Evolutionary conservation across 1,140 invertebrate genomes (phyloP).

Genomic region (Saccostrea glomerata): DNA sequence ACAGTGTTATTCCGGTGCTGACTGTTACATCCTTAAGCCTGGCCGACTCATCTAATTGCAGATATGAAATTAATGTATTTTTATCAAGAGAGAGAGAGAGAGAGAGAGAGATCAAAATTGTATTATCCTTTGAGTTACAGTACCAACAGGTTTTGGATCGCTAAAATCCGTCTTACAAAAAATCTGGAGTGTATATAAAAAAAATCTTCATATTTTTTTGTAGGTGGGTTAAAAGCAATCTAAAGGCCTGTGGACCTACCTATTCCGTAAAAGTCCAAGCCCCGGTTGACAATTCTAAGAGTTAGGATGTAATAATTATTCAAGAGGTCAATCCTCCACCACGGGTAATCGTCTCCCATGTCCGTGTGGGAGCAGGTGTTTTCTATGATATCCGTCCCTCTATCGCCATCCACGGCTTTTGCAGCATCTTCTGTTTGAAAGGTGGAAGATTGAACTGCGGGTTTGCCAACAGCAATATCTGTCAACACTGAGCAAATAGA

Average conservation of each 20-base stretch:
- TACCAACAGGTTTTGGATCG: too few relatives aligned
- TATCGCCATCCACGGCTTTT: neutral
- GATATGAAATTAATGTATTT: too few relatives aligned
- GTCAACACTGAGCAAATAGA: neutral
- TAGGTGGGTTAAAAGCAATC: too few relatives aligned
- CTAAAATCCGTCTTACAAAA: too few relatives aligned
- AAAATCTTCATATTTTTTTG: too few relatives aligned
- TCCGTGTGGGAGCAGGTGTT: slow-evolving; percentile 1
- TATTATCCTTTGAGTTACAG: too few relatives aligned
- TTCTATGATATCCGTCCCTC: neutral
- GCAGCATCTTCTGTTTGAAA: neutral
- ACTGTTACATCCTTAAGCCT: neutral
- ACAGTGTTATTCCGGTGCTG: neutral
- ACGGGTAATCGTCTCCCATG: neutral
- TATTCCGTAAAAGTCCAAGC: neutral
- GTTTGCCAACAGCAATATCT: neutral
- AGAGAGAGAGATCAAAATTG: too few relatives aligned
- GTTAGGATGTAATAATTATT: neutral
- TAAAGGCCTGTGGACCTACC: neutral
- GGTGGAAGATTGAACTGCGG: neutral
- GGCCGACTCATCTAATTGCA: neutral
- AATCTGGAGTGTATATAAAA: too few relatives aligned
- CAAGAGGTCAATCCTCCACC: neutral
- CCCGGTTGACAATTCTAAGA: neutral
- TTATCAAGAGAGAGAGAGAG: too few relatives aligned